Base-by-base conservation (phyloP, 2,113 vertebrate species). In the Phyllostomus hastatus region DNA sequence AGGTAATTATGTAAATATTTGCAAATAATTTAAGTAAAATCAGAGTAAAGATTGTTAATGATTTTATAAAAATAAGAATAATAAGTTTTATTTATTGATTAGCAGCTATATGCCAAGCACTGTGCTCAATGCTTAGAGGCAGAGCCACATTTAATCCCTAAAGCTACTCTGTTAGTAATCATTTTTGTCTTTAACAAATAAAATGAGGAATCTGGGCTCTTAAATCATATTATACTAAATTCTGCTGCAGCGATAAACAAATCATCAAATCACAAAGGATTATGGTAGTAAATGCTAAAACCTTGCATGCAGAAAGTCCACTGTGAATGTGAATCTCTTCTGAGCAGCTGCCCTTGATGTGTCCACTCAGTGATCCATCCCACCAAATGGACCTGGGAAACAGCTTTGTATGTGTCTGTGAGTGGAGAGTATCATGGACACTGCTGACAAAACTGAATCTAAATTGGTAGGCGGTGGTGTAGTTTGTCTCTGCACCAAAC, bases 1-100 rank as follows among this genome's bases (percentile, higher is more conserved):
- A 10, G 24, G 22, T 82, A 46, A 41, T 81, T 95, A 83, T 66
- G 61, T 69, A 88, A 84, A 46, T 82, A 86, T 72, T 54, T 80
- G 57, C 11, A 19, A 17, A 91, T 24, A 1, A 78, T 69, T 7
- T n/a, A 54, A 41, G 22, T 72, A 46, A 79, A 59, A 78, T 81
- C 61, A 67, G 9, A 84, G 7, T 75, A 48, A 80, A 92, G 15
- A 50, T 22, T 75, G 28, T 2, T 33, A 50, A 35, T 69, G 5
- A 43, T 79, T 93, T 90, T 43, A 70, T 78, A 31, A 50, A 66
- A 70, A 61, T 41, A 82, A 48, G 26, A 50, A 3, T 22, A 82
- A 41, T 57, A 10, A 20, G 16, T 48, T 46, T 54, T 85, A 16
- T 31, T 87, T 66, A 14, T 31, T 33, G 4, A 31, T 83, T 76